Conservation (phyloP, 1,140 invertebrate genomes). For the Dermatophagoides farinae region DNA sequence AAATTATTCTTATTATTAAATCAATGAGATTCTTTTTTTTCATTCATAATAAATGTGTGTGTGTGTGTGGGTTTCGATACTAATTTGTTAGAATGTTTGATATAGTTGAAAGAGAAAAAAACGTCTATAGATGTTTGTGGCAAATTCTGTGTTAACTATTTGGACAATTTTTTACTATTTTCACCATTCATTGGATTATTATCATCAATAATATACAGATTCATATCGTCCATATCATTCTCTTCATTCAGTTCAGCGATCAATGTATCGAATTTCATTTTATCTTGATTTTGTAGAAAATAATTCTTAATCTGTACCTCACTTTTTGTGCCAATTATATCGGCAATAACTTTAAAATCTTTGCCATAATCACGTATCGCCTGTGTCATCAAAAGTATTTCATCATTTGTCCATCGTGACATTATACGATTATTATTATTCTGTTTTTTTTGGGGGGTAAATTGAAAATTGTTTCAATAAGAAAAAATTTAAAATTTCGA, state of each 20-base stretch:
- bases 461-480: slow-evolving; percentile 14
- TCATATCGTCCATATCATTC: slow-evolving; percentile 62
- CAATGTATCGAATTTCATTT: slow-evolving; percentile 41
- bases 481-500: not conserved
- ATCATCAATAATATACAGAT: slow-evolving; percentile 29
- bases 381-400: slow-evolving; percentile 69
- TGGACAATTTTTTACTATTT: not conserved
- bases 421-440: slow-evolving; percentile 43
- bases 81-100: no score
- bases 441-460: no score
- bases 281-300: slow-evolving; percentile 65
- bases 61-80: no score
- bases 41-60: no score
- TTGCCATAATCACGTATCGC: slow-evolving; percentile 81
- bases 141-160: no score
- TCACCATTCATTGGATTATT: not conserved
- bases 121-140: no score
- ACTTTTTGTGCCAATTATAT: slow-evolving; percentile 82
- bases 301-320: slow-evolving; percentile 75
- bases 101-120: no score
- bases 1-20: no score
- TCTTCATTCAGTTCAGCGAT: slow-evolving; percentile 36
- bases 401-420: slow-evolving; percentile 76
- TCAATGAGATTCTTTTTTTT: no score
- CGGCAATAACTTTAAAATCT: slow-evolving; percentile 83